Evolutionary conservation across 1,140 invertebrate genomes (phyloP).

Genomic region (Anoplophora glabripennis): DNA sequence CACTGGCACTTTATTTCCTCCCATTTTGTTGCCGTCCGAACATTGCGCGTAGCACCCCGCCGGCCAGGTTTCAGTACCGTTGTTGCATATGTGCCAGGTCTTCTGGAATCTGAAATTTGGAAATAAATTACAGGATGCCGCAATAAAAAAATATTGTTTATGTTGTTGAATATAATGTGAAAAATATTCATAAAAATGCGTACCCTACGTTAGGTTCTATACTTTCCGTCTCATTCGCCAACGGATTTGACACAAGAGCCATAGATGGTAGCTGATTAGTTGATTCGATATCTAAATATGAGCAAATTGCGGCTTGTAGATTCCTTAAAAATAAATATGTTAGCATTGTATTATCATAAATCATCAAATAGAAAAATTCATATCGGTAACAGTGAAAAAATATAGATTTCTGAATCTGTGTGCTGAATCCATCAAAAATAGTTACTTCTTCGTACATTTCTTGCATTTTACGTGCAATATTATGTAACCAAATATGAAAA

Average conservation of each 20-base stretch:
- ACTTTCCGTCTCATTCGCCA: constrained; percentile 71
- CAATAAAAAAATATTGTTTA: background rate
- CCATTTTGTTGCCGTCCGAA: constrained; percentile 60
- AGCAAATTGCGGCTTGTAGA: constrained; percentile 90
- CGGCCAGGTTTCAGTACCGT: constrained; percentile 76
- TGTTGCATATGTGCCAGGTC: constrained; percentile 79
- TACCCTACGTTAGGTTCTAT: constrained; percentile 67
- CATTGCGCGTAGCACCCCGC: constrained; percentile 70
- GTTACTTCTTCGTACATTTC: too few species aligned
- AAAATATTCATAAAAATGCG: constrained; percentile 2
- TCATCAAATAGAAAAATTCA: too few species aligned
- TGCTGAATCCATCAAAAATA: too few species aligned
- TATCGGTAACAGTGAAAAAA: too few species aligned
- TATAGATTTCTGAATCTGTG: too few species aligned
- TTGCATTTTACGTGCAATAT: too few species aligned
- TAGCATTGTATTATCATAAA: background rate
- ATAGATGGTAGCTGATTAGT: constrained; percentile 68
- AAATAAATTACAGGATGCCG: constrained; percentile 5
- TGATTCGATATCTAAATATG: constrained; percentile 85
- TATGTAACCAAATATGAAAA: too few species aligned
- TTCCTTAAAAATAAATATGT: constrained; percentile 69
- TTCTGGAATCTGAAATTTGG: constrained; percentile 62
- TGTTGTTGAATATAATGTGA: too few species aligned
- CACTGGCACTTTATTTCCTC: constrained; percentile 56
- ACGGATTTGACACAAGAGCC: constrained; percentile 74